Base-by-base conservation (phyloP, 2,888 invertebrate genomes). In the Diadegma fenestrale region DNA sequence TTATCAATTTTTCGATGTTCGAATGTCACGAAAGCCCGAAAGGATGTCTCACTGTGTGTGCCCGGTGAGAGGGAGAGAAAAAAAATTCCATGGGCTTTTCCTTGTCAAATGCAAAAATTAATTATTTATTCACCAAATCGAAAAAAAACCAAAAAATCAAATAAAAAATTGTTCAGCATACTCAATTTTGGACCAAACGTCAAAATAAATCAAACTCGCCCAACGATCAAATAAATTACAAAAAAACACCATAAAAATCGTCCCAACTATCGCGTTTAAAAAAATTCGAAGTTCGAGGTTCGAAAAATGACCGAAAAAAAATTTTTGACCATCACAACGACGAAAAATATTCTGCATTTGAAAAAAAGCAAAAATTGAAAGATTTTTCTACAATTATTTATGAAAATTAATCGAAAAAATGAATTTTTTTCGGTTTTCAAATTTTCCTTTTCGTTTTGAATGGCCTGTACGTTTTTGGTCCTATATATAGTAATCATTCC, bases 1-100 rank as follows among this genome's bases (percentile, higher is more conserved):
- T 82, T 82, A 82, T 82, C 81, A 76, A 82, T 69, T 26, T 68
- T 69, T 54, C 41, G 63, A 61, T 63, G 63, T 63, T 77, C n/a
- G 26, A 41, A 63, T 41, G 63, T 76, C 69, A 69, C 63, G 26
- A 26, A 17, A 63, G 69, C 41, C 45, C 61, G 63, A 75, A 80
- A 71, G 45, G 76, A 82, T 64, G 69, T 76, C 76, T 81, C 54
- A 68, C 48, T 48, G n/a, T 19, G n/a, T 19, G 22, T 58, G 54
- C 37, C 37, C 51, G 41, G 17, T 41, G n/a, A 17, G 30, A 33
- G 4, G 72, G 37, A 26, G 22, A 48, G 14, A 33, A n/a, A 48
- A 33, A 54, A n/a, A 58, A 19, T 5, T 37, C 37, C 54, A 72
- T 37, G 58, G 58, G 58, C 37, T 14, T 19, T 58, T 58, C 72